Base-by-base conservation (phyloP, 2,113 vertebrate genomes). In the Oryzias woworae region DNA sequence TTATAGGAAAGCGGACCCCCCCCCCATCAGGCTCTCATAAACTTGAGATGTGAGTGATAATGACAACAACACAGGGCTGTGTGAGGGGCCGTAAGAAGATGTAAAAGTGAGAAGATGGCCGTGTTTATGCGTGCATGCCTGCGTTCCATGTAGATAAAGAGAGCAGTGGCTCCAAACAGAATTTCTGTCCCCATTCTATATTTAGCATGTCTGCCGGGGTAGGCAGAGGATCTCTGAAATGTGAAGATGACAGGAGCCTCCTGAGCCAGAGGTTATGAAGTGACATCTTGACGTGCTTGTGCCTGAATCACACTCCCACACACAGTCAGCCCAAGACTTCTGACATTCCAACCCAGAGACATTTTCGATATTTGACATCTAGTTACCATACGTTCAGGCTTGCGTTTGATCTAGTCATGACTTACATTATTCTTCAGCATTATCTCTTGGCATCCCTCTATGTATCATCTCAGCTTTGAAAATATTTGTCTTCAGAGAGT, bases 181-280 rank as follows among this genome's bases (percentile, higher is more conserved):
- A 83, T 84, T 77, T 86, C 75, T 85, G 84, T 78, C 82, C 85
- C 82, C 66, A 62, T 80, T 87, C 90, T 92, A 92, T 92, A 87
- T 91, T 90, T 90, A 90, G 90, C 82, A 70, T 69, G 73, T 85
- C 86, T 87, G 85, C 77, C 51, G 81, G 85, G 82, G 71, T 65
- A 85, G 82, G 84, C 87, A 82, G 80, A 86, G 81, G 79, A 83
- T 89, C 83, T 90, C 82, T 81, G 83, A 86, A 84, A 87, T 90
- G 84, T 85, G 75, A 83, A 89, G 87, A 90, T 91, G 89, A 91
- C 90, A 92, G 86, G 82, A 91, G 78, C 68, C 81, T 86, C 82
- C 81, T 78, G 83, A 85, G 85, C 87, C 87, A 87, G 85, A 84
- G 89, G 89, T 88, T 91, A 87, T 75, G 73, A 88, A 90, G 88